Conservation (phyloP, 1,140 invertebrate species). For the Apocrypta bakeri region DNA sequence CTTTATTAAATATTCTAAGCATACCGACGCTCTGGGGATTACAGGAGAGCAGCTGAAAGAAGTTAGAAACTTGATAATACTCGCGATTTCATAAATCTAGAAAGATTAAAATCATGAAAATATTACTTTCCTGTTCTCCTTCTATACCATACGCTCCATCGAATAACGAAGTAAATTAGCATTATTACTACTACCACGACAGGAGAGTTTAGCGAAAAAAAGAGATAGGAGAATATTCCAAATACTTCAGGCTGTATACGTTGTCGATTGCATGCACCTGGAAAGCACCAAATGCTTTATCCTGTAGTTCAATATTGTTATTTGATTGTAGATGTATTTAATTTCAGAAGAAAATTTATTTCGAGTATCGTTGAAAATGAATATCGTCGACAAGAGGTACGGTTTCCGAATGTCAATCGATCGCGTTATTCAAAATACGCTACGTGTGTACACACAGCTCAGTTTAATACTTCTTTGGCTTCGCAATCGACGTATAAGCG, state of each 20-base stretch:
- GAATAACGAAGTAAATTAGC: slow-evolving; percentile 33
- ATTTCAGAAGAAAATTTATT: not conserved
- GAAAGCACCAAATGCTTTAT: not conserved
- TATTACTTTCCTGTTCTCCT: not conserved
- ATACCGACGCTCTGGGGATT: not conserved
- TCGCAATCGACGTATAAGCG: not conserved
- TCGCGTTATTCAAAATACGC: too few species aligned
- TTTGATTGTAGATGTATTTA: not conserved
- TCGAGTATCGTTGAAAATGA: not conserved
- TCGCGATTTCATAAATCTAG: not conserved
- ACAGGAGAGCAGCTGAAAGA: not conserved
- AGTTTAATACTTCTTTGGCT: too few species aligned
- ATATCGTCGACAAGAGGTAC: too few species aligned
- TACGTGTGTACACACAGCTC: too few species aligned
- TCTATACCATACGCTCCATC: not conserved
- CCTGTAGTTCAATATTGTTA: too few species aligned
- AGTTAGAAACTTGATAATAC: not conserved
- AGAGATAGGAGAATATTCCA: not conserved
- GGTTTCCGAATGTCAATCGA: too few species aligned
- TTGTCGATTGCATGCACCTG: not conserved
- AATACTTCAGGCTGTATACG: not conserved
- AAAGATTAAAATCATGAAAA: slow-evolving; percentile 6
- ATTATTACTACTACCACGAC: not conserved
- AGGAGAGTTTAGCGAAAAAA: slow-evolving; percentile 9
- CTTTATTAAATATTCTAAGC: too few species aligned